A percentile compares a stretch with the other conserved stretches of the same genome.
Conservation (phyloP, 2,113 vertebrate species). For the Antechinus flavipes region DNA sequence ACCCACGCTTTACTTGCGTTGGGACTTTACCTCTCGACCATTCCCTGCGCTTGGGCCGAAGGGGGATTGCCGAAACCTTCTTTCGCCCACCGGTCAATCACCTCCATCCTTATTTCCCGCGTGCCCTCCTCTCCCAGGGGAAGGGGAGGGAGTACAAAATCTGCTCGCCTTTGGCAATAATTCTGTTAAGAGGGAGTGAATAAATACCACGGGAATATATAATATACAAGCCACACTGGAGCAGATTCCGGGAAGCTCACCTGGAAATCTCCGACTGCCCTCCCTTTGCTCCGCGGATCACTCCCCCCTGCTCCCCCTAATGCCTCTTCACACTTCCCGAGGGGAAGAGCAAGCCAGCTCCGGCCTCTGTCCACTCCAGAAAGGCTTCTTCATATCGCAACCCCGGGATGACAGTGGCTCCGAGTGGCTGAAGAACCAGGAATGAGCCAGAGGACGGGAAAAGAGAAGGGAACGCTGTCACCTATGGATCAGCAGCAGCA, state of each 20-base stretch:
- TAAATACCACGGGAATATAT: not conserved
- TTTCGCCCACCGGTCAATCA: not conserved
- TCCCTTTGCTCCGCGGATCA: slow-evolving; percentile 1
- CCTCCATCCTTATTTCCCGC: not conserved
- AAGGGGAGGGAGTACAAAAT: slow-evolving; percentile 36
- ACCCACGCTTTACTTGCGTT: not conserved
- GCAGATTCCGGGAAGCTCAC: slow-evolving; percentile 46
- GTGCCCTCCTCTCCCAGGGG: not conserved
- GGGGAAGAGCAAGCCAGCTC: slow-evolving; percentile 42
- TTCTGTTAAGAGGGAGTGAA: slow-evolving; percentile 58
- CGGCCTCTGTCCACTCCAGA: slow-evolving; percentile 59
- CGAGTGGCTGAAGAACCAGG: slow-evolving; percentile 9
- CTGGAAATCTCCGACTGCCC: slow-evolving; percentile 32
- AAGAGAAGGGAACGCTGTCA: slow-evolving; percentile 49
- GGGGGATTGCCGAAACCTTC: not conserved
- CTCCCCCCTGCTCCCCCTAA: slow-evolving; percentile 33
- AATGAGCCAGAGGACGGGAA: slow-evolving; percentile 48
- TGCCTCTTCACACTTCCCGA: slow-evolving; percentile 60
- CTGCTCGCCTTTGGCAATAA: slow-evolving; percentile 53
- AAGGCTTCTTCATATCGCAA: slow-evolving; percentile 73
- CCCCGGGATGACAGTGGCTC: slow-evolving; percentile 8
- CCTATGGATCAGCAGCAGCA: slow-evolving; percentile 19
- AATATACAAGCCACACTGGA: not conserved
- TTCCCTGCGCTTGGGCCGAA: not conserved
- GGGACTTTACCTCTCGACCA: slow-evolving; percentile 54